phyloP scores from a whole-genome alignment of 1,140 invertebrate species.

The Penaeus japonicus region DNA sequence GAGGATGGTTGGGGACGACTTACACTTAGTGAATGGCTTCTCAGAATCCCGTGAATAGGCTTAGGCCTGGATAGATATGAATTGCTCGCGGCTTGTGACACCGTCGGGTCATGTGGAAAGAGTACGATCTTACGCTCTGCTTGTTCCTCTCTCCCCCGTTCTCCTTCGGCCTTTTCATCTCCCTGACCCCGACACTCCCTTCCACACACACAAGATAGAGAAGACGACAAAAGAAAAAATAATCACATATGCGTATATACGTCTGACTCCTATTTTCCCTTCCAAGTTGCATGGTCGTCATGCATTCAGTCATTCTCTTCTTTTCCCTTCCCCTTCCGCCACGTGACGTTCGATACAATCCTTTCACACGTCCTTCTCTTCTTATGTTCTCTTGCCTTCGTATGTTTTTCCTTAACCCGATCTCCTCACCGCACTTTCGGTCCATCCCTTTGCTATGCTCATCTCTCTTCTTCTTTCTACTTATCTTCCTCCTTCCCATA shows the following conservation, averaged over 20 bases:
- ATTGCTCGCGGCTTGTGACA: background rate
- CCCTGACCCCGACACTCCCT: no score
- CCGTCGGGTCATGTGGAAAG: background rate
- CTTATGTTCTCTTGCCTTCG: background rate
- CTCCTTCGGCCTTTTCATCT: no score
- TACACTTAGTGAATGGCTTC: background rate
- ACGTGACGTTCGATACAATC: background rate
- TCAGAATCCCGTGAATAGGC: conserved; percentile 34
- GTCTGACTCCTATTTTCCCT: no score
- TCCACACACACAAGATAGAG: no score
- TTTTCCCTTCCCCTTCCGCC: background rate
- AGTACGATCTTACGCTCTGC: no score
- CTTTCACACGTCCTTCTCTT: background rate
- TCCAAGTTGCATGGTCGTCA: background rate
- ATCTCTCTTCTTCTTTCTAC: background rate
- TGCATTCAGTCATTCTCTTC: no score
- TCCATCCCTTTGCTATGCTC: background rate
- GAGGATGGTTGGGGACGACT: background rate
- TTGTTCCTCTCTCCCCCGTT: no score
- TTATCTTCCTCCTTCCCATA: background rate
- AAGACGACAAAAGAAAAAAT: no score
- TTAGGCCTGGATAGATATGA: conserved; percentile 34
- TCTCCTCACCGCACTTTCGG: no score
- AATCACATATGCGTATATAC: no score
- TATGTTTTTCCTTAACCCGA: no score